A percentile compares a stretch with the other conserved stretches of the same genome.
Evolutionary conservation across 1,140 invertebrate species (phyloP).

Genomic region (Macrobrachium nipponense): DNA sequence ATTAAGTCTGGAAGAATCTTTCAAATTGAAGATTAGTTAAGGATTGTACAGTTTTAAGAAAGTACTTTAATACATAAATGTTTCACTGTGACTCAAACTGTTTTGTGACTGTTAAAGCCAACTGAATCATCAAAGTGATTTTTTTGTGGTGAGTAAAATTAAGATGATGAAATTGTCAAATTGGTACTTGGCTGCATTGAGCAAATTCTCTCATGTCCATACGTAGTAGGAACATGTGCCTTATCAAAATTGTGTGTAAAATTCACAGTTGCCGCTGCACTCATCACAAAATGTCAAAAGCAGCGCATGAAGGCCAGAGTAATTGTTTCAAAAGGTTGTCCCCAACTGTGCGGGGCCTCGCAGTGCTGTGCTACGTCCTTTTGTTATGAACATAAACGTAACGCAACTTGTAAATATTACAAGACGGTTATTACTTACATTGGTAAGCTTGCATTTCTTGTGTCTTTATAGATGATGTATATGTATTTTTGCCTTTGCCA

Average conservation of each 20-base stretch:
- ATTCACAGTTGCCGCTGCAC: background rate
- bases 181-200: conserved; percentile 11
- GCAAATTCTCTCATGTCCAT: background rate
- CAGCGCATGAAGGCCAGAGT: background rate
- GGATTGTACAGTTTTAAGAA: no score
- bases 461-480: background rate
- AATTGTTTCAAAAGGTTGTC: background rate
- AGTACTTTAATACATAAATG: no score
- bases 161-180: background rate
- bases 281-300: background rate
- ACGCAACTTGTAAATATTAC: conserved; percentile 21
- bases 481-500: conserved; percentile 12
- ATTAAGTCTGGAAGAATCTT: no score
- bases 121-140: background rate
- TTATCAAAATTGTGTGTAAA: conserved; percentile 30
- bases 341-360: background rate
- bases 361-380: background rate
- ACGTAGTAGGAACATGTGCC: conserved; percentile 20
- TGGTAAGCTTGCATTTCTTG: background rate
- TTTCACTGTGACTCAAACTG: no score
- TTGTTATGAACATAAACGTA: background rate
- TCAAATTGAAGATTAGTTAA: no score
- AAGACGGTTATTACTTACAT: background rate
- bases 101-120: background rate
- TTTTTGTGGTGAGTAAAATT: background rate